A percentile compares a stretch with the other conserved stretches of the same genome.
phyloP scores from a whole-genome alignment of 53 echinoderm and acorn worm genomes.

The Crossaster papposus region DNA sequence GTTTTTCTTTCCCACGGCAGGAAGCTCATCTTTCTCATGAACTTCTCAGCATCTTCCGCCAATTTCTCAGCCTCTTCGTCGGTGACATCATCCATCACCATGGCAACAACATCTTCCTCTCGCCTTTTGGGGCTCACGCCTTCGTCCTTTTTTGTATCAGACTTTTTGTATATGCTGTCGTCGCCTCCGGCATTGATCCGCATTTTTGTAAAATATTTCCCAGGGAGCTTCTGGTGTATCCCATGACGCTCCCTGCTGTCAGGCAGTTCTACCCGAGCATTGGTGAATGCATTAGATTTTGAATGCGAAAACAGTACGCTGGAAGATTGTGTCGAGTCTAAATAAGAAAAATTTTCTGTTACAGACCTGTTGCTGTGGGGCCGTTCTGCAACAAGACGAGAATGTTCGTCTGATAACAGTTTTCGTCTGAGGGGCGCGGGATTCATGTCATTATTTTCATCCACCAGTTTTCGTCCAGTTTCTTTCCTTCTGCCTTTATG shows the following conservation, averaged over 20 bases:
- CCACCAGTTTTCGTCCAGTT: background rate
- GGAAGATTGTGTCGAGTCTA: background rate
- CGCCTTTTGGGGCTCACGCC: background rate
- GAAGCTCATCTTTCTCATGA: slow-evolving; percentile 80
- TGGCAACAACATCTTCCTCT: background rate
- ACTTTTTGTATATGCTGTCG: background rate
- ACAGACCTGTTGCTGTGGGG: background rate
- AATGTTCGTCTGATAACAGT: slow-evolving; percentile 15
- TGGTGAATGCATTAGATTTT: background rate
- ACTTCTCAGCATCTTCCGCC: slow-evolving; percentile 72
- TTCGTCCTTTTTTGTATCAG: background rate
- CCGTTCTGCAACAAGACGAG: background rate
- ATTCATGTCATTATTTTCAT: background rate
- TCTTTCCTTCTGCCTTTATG: slow-evolving; percentile 32
- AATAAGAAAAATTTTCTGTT: background rate
- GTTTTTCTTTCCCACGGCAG: slow-evolving; percentile 88
- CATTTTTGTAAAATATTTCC: background rate
- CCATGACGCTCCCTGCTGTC: background rate
- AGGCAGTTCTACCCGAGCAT: background rate
- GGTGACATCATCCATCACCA: slow-evolving; percentile 32
- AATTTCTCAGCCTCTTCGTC: slow-evolving; percentile 63
- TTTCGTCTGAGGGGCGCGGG: background rate
- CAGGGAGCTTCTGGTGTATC: background rate
- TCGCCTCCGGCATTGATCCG: background rate
- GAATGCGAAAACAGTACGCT: background rate